Evolutionary conservation across 2,113 vertebrate species (phyloP).

Genomic region (Bubalus kerabau): DNA sequence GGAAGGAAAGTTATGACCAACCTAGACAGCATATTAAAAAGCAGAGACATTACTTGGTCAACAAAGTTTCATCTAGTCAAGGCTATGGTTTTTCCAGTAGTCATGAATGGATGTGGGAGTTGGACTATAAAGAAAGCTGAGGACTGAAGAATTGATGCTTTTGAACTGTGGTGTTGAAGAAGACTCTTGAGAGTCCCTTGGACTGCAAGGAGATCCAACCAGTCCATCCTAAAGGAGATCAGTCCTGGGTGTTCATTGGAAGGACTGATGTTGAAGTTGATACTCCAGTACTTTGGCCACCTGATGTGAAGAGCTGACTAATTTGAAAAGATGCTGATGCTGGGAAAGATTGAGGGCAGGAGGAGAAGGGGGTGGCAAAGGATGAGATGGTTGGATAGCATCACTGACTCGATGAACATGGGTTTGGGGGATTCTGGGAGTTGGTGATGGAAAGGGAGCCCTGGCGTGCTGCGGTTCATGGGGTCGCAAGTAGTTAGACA

Average conservation of each 20-base stretch:
- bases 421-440: fast-evolving
- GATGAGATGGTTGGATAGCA: not conserved
- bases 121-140: not conserved
- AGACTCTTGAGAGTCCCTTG: no score
- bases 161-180: no score
- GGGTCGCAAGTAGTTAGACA: not conserved
- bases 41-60: not conserved
- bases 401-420: not conserved
- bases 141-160: no score
- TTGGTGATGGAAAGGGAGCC: not conserved
- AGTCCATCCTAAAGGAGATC: no score
- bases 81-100: not conserved
- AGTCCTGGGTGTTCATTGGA: no score
- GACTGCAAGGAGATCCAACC: no score
- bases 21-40: not conserved
- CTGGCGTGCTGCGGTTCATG: fast-evolving
- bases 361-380: fast-evolving
- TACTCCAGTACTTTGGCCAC: not conserved
- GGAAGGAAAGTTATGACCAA: not conserved
- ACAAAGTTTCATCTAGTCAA: not conserved
- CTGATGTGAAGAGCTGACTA: not conserved
- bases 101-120: not conserved
- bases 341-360: not conserved
- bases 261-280: not conserved
- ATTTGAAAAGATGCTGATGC: not conserved